These are phyloP conservation scores for Dasyornis broadbenti DNA, from an alignment of 2,113 vertebrate species.

Conservation along the genomic window DNA sequence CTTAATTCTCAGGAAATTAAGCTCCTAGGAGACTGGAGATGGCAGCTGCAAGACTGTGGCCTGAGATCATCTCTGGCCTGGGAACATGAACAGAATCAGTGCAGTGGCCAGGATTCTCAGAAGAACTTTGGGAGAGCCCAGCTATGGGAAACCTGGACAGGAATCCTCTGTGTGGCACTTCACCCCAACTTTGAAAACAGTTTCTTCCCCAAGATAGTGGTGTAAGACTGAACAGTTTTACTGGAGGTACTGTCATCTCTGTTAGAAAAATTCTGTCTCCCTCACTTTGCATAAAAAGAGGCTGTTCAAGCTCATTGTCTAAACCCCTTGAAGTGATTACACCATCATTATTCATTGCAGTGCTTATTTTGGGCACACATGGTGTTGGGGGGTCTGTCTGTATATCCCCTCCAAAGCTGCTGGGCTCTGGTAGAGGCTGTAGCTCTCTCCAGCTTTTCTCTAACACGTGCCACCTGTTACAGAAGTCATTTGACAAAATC, in stretches of 20 bases:
- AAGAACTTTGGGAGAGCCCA: background rate
- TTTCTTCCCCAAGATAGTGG: background rate
- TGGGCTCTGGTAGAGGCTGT: background rate
- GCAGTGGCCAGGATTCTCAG: background rate
- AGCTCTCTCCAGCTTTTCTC: background rate
- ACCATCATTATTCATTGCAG: background rate
- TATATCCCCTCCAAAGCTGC: background rate
- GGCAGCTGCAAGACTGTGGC: background rate
- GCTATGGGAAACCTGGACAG: fast-evolving
- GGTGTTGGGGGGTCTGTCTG: background rate
- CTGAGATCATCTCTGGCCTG: background rate
- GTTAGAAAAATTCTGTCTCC: background rate
- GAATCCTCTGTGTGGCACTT: background rate
- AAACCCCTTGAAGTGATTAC: background rate
- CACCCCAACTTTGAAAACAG: background rate
- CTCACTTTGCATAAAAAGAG: background rate
- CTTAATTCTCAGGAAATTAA: background rate
- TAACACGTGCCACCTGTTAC: background rate
- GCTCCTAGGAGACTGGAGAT: background rate
- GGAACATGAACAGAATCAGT: background rate
- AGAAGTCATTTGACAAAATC: background rate
- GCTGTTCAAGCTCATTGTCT: background rate
- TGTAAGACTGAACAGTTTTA: background rate
- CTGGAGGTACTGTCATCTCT: background rate
- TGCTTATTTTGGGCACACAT: background rate